Evolutionary conservation across 92 coral and sea anemone species (phyloP).

Genomic region (Meandrina meandrites): DNA sequence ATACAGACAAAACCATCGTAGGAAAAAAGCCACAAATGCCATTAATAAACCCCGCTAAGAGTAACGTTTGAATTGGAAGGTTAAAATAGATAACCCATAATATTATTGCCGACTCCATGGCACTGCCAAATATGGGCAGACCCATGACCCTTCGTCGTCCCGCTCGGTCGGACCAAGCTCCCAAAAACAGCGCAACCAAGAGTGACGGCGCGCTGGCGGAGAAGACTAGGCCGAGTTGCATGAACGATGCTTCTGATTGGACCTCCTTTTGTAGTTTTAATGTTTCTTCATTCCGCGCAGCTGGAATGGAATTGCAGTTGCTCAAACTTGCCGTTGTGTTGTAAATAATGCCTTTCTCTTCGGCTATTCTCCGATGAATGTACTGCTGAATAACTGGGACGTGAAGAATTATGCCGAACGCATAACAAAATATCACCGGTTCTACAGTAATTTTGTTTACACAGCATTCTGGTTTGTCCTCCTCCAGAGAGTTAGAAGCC

Average conservation of each 20-base stretch:
- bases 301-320: conserved; percentile 76
- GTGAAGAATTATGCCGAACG: conserved; percentile 92
- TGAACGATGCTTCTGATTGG: conserved; percentile 89
- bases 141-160: conserved; percentile 94
- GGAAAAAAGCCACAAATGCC: conserved; percentile 96
- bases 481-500: not conserved
- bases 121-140: conserved; percentile 95
- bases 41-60: conserved; percentile 85
- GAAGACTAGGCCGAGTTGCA: conserved; percentile 84
- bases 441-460: conserved; percentile 80
- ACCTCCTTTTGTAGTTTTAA: conserved; percentile 76
- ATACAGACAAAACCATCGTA: conserved; percentile 87
- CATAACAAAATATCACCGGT: conserved; percentile 95
- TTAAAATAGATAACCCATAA: conserved; percentile 73
- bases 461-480: conserved; percentile 31
- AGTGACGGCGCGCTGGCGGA: conserved; percentile 95
- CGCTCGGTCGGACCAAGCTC: conserved; percentile 99
- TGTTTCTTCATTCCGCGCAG: conserved; percentile 48
- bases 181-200: conserved; percentile 86
- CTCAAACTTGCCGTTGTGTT: conserved; percentile 81
- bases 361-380: conserved; percentile 77
- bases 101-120: conserved; percentile 81
- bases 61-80: conserved; percentile 75
- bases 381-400: conserved; percentile 97
- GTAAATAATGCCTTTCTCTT: conserved; percentile 80